Percentiles rank a stretch among this genome's conserved stretches.
Conservation (phyloP, 2,797 vertebrate species). For the Huso huso region DNA sequence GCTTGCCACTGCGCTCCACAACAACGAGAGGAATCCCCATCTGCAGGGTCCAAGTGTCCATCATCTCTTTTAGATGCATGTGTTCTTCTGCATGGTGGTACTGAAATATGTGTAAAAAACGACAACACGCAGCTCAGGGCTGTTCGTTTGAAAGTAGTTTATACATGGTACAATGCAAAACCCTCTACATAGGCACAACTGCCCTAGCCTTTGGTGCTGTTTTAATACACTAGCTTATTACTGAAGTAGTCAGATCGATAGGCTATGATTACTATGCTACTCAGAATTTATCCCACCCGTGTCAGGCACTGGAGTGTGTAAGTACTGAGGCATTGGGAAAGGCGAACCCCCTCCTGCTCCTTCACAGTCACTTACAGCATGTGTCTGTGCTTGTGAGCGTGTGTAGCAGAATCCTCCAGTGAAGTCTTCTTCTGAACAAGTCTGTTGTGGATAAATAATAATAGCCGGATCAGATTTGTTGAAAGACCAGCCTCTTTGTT, state of each 20-base stretch:
- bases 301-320: too few species aligned
- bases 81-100: constrained; percentile 3
- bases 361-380: constrained; percentile 16
- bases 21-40: constrained; percentile 18
- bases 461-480: too few species aligned
- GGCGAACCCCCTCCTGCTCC: not conserved
- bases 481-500: too few species aligned
- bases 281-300: too few species aligned
- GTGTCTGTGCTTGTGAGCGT: constrained; percentile 7
- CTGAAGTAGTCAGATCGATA: not conserved
- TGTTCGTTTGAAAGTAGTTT: too few species aligned
- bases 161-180: too few species aligned
- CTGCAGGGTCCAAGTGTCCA: constrained; percentile 22
- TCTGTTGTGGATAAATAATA: constrained; percentile 10
- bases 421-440: constrained; percentile 8
- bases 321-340: too few species aligned
- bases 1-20: constrained; percentile 11
- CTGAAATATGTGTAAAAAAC: not conserved
- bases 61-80: constrained; percentile 16
- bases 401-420: constrained; percentile 12
- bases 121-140: not conserved
- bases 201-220: not conserved
- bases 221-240: not conserved
- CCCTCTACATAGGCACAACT: too few species aligned
- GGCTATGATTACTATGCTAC: too few species aligned